phyloP scores from a whole-genome alignment of 1,140 invertebrate genomes.

The Dryas iulia region DNA sequence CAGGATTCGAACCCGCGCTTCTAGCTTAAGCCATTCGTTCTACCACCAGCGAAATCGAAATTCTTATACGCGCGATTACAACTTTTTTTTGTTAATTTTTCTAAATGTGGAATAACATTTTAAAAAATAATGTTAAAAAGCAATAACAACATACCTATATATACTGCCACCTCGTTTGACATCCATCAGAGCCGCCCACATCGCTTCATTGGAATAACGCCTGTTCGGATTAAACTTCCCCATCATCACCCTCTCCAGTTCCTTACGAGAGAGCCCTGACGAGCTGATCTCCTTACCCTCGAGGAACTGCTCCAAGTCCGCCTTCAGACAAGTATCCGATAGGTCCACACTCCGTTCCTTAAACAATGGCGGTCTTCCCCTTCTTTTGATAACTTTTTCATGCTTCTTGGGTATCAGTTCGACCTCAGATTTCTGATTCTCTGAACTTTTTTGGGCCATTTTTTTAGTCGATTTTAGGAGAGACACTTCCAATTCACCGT shows the following conservation, averaged over 20 bases:
- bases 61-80: too few species aligned
- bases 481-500: slow-evolving; percentile 75
- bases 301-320: slow-evolving; percentile 75
- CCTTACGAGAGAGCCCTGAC: slow-evolving; percentile 71
- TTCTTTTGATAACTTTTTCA: slow-evolving; percentile 50
- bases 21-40: too few species aligned
- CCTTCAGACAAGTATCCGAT: slow-evolving; percentile 70
- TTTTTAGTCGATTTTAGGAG: slow-evolving; percentile 57
- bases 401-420: slow-evolving; percentile 58
- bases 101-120: too few species aligned
- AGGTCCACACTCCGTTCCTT: slow-evolving; percentile 72
- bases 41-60: too few species aligned
- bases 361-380: slow-evolving; percentile 65
- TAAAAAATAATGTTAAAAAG: too few species aligned
- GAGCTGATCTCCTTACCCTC: slow-evolving; percentile 76
- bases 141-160: slow-evolving; percentile 73
- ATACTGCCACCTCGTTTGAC: slow-evolving; percentile 80
- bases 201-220: slow-evolving; percentile 71
- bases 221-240: slow-evolving; percentile 78
- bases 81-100: too few species aligned
- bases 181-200: slow-evolving; percentile 79
- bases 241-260: slow-evolving; percentile 77
- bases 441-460: slow-evolving; percentile 38
- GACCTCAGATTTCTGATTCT: slow-evolving; percentile 62
- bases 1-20: too few species aligned